phyloP scores from a whole-genome alignment of 2,888 invertebrate species.

The Isoperla grammatica region DNA sequence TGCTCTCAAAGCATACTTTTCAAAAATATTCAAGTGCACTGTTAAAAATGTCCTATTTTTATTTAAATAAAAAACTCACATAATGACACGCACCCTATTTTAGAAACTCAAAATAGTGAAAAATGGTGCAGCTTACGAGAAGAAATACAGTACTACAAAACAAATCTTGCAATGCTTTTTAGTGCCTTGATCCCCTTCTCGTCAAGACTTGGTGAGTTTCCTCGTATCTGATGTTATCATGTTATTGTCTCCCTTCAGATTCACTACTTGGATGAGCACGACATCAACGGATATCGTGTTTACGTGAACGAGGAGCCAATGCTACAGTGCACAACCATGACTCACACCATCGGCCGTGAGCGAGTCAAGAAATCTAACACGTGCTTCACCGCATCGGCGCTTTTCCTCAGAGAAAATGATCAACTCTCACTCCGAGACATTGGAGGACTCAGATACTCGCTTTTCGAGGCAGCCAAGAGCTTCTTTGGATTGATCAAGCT shows the following conservation, averaged over 20 bases:
- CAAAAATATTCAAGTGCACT: no score
- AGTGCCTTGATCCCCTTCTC: no score
- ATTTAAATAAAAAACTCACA: no score
- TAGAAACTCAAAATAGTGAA: no score
- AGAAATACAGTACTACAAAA: no score
- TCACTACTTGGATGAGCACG: constrained; percentile 71
- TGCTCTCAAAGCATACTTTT: no score
- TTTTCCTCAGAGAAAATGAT: constrained; percentile 59
- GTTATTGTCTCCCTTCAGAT: constrained; percentile 53
- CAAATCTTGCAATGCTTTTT: no score
- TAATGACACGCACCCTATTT: no score
- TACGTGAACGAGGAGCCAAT: constrained; percentile 56
- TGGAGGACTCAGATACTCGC: constrained; percentile 58
- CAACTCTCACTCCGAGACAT: constrained; percentile 64
- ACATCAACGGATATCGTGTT: constrained; percentile 68
- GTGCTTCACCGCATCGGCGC: constrained; percentile 65
- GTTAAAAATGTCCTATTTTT: no score
- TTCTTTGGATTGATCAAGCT: constrained; percentile 77
- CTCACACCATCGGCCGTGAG: constrained; percentile 44
- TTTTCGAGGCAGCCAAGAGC: constrained; percentile 70
- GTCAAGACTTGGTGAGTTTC: no score
- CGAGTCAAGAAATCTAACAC: constrained; percentile 60
- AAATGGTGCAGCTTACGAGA: no score
- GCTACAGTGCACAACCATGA: constrained; percentile 67
- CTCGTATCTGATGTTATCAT: no score